A percentile compares a stretch with the other conserved stretches of the same genome.
Conservation (phyloP, 2,797 vertebrate genomes). For the Carapus acus region DNA sequence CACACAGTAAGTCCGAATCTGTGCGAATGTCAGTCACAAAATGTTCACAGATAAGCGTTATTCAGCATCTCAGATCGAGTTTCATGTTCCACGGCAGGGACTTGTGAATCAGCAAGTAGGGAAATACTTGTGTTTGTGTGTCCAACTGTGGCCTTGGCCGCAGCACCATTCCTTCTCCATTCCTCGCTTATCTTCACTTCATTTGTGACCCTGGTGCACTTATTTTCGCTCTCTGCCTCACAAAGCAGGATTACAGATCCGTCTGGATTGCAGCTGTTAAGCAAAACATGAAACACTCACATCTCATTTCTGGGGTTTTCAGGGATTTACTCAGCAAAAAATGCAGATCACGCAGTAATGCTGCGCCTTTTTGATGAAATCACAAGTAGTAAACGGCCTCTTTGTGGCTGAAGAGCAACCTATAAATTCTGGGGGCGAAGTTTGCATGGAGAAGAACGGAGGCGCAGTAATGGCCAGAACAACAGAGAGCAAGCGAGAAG, state of each 20-base stretch:
- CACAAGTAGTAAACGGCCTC: conserved; percentile 9
- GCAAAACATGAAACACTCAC: conserved; percentile 9
- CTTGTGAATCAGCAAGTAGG: conserved; percentile 4
- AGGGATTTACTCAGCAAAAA: conserved; percentile 8
- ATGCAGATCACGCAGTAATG: conserved; percentile 23
- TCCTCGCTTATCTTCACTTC: background rate
- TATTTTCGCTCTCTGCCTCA: conserved; percentile 12
- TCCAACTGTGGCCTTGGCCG: conserved; percentile 33
- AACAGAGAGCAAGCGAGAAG: conserved; percentile 49
- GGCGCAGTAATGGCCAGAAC: conserved; percentile 41
- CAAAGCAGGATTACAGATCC: conserved; percentile 1
- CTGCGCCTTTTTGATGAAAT: conserved; percentile 2
- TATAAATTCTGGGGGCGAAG: background rate
- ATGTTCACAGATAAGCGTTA: background rate
- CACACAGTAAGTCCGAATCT: conserved; percentile 81
- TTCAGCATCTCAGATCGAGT: background rate
- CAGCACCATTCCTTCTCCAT: background rate
- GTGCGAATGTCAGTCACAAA: background rate
- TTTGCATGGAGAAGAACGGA: conserved; percentile 25
- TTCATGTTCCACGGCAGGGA: background rate
- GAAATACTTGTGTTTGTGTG: conserved; percentile 12
- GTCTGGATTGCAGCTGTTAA: conserved; percentile 1
- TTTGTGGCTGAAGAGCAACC: conserved; percentile 6
- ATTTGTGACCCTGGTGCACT: too few species aligned
- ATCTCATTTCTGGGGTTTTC: background rate